A percentile compares a stretch with the other conserved stretches of the same genome.
Conservation (phyloP, 2,888 invertebrate species). For the Zhuqinia jingwanae region DNA sequence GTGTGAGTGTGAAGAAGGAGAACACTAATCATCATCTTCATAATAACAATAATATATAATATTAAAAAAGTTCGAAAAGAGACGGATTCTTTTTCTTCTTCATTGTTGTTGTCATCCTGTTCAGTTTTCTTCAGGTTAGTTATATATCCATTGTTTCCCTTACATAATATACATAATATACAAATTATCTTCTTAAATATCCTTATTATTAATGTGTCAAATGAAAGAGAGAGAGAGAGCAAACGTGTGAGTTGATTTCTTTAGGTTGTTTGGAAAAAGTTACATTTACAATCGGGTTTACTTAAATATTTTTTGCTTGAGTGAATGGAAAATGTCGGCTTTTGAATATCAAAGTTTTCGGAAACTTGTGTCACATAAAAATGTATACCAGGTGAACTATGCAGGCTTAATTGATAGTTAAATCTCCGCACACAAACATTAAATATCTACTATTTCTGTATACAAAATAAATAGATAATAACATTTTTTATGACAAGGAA, state of each 20-base stretch:
- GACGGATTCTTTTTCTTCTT: conserved; percentile 24
- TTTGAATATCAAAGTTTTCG: not conserved
- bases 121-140: conserved; percentile 41
- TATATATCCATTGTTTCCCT: no score
- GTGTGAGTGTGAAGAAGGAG: conserved; percentile 4
- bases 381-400: not conserved
- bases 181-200: no score
- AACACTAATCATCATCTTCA: conserved; percentile 9
- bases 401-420: not conserved
- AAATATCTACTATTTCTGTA: no score
- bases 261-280: no score
- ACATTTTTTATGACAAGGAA: no score
- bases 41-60: not conserved
- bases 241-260: no score
- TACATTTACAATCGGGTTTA: no score
- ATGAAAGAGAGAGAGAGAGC: no score
- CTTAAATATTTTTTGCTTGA: not conserved
- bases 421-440: no score
- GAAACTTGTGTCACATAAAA: not conserved
- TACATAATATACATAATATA: no score
- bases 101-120: conserved; percentile 35
- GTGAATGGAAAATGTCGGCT: not conserved
- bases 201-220: no score
- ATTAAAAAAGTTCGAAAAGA: conserved; percentile 16
- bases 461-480: no score